Conservation (phyloP, 2,888 invertebrate species). For the Tortrix viridana region DNA sequence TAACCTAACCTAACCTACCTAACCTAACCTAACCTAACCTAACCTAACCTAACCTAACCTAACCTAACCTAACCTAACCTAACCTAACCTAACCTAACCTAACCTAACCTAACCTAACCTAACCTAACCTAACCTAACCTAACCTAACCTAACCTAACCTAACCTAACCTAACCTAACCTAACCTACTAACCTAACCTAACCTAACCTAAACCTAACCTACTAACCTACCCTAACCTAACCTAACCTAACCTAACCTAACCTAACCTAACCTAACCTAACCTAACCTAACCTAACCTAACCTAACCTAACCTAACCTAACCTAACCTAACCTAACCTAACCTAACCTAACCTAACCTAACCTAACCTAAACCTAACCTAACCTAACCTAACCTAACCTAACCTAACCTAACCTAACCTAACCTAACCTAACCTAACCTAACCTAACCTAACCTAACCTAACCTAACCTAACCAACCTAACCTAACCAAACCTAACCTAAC, state of each 20-base stretch:
- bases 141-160: constrained; percentile 39
- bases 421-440: constrained; percentile 37
- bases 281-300: neutral
- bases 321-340: constrained; percentile 26
- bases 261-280: constrained; percentile 35
- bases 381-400: constrained; percentile 24
- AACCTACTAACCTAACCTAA: too few species aligned
- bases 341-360: constrained; percentile 26
- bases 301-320: constrained; percentile 28
- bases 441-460: constrained; percentile 30
- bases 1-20: too few species aligned
- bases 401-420: constrained; percentile 14
- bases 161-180: constrained; percentile 39
- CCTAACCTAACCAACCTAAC: constrained; percentile 29
- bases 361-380: constrained; percentile 28
- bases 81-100: constrained; percentile 40
- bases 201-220: constrained; percentile 35
- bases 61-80: constrained; percentile 37
- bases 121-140: constrained; percentile 39
- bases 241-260: constrained; percentile 40
- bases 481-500: too few species aligned
- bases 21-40: constrained; percentile 41
- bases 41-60: constrained; percentile 39
- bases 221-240: constrained; percentile 39
- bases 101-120: constrained; percentile 39